Evolutionary conservation across 2,797 vertebrate genomes (phyloP), one percentile per base, ranked within the genome.

Genomic region (Microctenopoma steveboyesi): DNA sequence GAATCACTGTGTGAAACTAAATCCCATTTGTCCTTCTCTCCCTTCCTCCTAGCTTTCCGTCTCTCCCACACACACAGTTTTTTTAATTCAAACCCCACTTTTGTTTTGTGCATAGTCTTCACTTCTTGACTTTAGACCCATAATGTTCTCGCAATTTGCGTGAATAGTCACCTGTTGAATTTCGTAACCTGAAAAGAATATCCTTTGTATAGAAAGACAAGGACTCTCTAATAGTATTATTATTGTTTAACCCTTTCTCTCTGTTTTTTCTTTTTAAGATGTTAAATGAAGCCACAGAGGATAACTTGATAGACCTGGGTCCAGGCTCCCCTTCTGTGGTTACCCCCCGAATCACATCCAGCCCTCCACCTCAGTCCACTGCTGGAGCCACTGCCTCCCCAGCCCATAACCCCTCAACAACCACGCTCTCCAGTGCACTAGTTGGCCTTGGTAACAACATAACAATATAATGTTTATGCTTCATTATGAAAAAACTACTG

Each of bases 291-390:
- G 95, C 96, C 73, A 95, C 95, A 0, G 97, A 96, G 80, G 97
- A 99, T 91, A 99, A 98, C 87, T 93, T 99, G 75, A 99, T 99
- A 90, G 98, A 99, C 88, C 89, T 99, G 77, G 97, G 96, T 30
- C 97, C 98, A 0, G 97, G 96, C 35, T 99, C 98, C 54, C 98
- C 98, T 0, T 96, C 98, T 0, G 98, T 98, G 61, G 96, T 99
- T 82, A 96, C 95, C 53, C 97, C 97, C 13, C 93, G 95, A 91
- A 92, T 93, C 75, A 91, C 78, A 65, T 84, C 92, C 78, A 81
- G 88, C 81, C 62, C 91, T 79, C 72, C 81, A 22, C 14, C 77
- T 66, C 35, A 46, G 50, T 52, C 86, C 39, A 6, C 79, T 5
- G 46, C 66, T 9, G 69, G 78, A 16, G 72, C 93, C 74, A 10